Base-by-base conservation (phyloP, 2,888 invertebrate genomes). In the Scaptomyza parva region DNA sequence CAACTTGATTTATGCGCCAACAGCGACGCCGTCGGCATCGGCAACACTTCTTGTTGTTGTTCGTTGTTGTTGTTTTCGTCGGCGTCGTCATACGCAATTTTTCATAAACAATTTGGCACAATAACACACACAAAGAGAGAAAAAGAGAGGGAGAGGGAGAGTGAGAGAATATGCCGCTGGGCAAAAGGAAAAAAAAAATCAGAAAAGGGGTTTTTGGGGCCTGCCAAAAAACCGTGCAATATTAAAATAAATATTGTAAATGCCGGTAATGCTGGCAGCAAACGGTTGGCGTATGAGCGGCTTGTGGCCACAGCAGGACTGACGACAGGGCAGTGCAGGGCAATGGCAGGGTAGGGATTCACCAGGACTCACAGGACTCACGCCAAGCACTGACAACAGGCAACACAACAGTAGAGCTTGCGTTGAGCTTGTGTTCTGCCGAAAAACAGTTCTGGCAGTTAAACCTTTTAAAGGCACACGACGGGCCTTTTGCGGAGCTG, bases 91-190 rank as follows among this genome's bases (percentile, higher is more conserved):
- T 88, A 78, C 85, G 87, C 85, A 88, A 88, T 86, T 88, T 86
- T 86, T 86, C 85, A 86, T 86, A 86, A 88, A 86, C 87, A 86
- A 88, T 86, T 86, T 86, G 88, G 88, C 87, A 81, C 82, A 86
- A 78, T 74, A 80, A 82, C 82, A 84, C 69, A 83, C 76, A 37
- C 3, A 37, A 0, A 37, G 1, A 14, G 2, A 14, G 7, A 37
- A 0, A 37, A 0, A 14, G 2, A 14, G 7, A 35, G 14, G 6
- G 7, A 33, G 12, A 33, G 5, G n/a, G 30, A 12, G 30, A 12
- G 12, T n/a, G n/a, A 17, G 17, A 72, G 40, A 62, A 69, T 69
- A 69, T 76, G 50, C 65, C 50, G 37, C 37, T 48, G 51, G 30
- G 30, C 14, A 2, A 39, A 17, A 11, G 14, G 8, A 28, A 9